Conservation (phyloP, 2,113 vertebrate species). For the Corythornis madagascariensis region DNA sequence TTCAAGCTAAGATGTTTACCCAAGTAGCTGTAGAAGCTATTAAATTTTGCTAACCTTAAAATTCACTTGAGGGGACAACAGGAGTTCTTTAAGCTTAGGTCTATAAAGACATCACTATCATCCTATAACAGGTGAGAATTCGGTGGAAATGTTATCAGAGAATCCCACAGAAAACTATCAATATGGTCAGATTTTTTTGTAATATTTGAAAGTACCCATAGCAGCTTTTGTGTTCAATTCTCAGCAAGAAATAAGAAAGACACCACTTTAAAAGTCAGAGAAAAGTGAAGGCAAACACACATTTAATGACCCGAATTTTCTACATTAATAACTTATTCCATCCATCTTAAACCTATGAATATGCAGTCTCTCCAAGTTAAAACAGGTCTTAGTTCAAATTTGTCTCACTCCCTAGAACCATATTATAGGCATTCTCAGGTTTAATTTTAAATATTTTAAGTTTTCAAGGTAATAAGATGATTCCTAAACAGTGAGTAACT, state of each 20-base stretch:
- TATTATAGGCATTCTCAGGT: not conserved
- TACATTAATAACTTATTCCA: not conserved
- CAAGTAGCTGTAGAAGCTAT: not conserved
- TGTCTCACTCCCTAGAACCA: not conserved
- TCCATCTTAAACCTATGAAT: not conserved
- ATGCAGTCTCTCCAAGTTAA: not conserved
- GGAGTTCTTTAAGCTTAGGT: not conserved
- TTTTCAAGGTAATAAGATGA: not conserved
- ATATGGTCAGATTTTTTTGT: not conserved
- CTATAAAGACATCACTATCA: not conserved
- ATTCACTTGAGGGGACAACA: not conserved
- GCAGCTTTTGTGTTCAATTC: not conserved
- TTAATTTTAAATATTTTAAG: not conserved
- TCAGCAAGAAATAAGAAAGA: not conserved
- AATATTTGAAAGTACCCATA: not conserved
- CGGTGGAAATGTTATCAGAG: not conserved
- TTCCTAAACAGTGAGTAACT: not conserved
- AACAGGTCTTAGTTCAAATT: not conserved
- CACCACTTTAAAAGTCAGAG: not conserved
- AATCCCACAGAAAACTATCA: not conserved
- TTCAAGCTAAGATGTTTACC: not conserved
- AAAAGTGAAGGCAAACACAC: not conserved
- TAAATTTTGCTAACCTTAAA: not conserved
- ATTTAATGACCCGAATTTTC: not conserved
- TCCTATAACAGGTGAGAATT: not conserved